Evolutionary conservation across 2,797 vertebrate species (phyloP), one percentile per base, ranked within the genome.

Genomic region (Galago senegalensis): DNA sequence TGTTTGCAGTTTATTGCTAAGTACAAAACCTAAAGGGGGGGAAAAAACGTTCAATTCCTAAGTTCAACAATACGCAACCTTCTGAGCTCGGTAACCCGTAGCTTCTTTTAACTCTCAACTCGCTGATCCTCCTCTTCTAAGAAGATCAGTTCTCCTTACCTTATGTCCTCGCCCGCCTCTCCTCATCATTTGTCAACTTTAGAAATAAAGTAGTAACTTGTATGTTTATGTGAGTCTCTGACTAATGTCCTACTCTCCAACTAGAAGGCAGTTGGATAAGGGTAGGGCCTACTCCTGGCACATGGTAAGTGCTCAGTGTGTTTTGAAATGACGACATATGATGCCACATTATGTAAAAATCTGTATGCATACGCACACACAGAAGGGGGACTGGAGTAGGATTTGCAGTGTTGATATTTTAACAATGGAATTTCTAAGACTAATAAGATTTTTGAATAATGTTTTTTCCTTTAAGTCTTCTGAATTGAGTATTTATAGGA

Each of bases 381-480:
- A 73, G 79, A 95, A 84, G 46, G 13, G 21, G 16, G 46, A 83
- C 3, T 40, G 16, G 7, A 92, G 70, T 77, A 40, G 31, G 34
- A 82, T 58, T 94, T 91, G 46, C 49, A 80, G 25, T 60, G 46
- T 72, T 9, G 80, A 40, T 76, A 79, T 94, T 94, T 90, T 77
- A 31, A 91, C 80, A 90, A 88, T 85, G n/a, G 46, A 61, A 25
- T 81, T 90, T 60, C 31, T 96, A 87, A 43, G 63, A 43, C 27
- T 31, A 23, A 16, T 53, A 72, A 8, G 53, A 87, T 86, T 72
- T 72, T 16, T 21, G 3, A 92, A 1, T 34, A 18, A 31, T 31
- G 2, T 31, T 87, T 70, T 93, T 88, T 79, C 58, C 90, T 91
- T 17, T 29, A 73, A 40, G 27, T 87, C 49, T 93, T 88, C 70